Evolutionary conservation across 2,113 vertebrate genomes (phyloP).

Genomic region (Forbesichthys agassizii): DNA sequence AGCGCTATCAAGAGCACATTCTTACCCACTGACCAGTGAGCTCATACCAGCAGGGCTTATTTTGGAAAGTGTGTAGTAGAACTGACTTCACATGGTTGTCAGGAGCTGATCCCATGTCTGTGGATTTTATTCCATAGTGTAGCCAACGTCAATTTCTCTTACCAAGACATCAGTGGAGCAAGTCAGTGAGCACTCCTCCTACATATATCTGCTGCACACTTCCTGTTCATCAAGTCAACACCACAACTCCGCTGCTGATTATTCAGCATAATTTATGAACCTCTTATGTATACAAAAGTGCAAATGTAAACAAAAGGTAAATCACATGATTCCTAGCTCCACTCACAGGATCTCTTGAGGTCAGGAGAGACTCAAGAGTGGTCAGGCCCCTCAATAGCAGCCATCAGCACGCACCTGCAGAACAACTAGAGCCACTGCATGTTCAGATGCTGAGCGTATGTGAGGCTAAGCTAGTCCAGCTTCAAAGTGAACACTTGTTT

Average conservation of each 20-base stretch:
- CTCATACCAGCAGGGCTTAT: constrained; percentile 47
- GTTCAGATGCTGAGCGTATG: neutral
- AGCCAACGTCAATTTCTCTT: constrained; percentile 16
- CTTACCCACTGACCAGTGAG: constrained; percentile 51
- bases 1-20: constrained; percentile 54
- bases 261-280: constrained; percentile 32
- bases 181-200: neutral
- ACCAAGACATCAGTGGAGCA: constrained; percentile 20
- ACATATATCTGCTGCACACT: neutral
- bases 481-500: too few relatives aligned
- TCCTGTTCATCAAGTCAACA: constrained; percentile 23
- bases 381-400: constrained; percentile 47
- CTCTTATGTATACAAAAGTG: constrained; percentile 27
- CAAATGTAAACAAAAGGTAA: constrained; percentile 36
- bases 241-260: constrained; percentile 37
- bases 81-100: constrained; percentile 13
- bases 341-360: constrained; percentile 69
- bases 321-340: constrained; percentile 71
- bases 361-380: constrained; percentile 54
- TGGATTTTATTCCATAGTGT: constrained; percentile 31
- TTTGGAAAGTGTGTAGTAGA: constrained; percentile 32
- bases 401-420: constrained; percentile 55
- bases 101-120: constrained; percentile 17
- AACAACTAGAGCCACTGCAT: constrained; percentile 15
- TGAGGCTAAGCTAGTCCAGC: too few relatives aligned